Evolutionary conservation across 1,140 invertebrate species (phyloP).

Genomic region (Aphaenogaster ashmeadi): DNA sequence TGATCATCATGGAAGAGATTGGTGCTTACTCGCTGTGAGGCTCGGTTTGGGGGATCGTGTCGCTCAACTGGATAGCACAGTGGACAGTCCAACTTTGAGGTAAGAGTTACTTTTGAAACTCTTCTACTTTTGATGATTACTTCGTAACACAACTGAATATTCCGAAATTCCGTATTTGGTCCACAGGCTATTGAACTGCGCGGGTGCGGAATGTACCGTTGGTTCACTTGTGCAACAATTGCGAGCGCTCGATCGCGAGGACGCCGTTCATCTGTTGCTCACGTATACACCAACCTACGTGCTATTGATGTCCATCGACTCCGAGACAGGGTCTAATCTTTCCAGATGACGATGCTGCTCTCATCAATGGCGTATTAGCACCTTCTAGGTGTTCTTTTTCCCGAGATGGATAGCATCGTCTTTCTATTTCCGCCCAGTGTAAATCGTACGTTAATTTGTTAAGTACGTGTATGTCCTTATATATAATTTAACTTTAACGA

Average conservation of each 20-base stretch:
- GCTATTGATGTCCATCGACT: conserved; percentile 81
- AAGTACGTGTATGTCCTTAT: conserved; percentile 64
- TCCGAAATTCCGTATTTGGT: conserved; percentile 1
- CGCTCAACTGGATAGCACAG: conserved; percentile 84
- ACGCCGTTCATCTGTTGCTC: conserved; percentile 83
- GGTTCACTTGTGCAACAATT: conserved; percentile 82
- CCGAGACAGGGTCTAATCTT: conserved; percentile 86
- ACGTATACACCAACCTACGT: conserved; percentile 84
- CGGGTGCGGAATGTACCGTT: conserved; percentile 82
- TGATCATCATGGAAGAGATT: conserved; percentile 93
- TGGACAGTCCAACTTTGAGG: conserved; percentile 85
- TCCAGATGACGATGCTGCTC: conserved; percentile 85
- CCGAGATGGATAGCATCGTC: conserved; percentile 63
- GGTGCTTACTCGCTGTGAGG: conserved; percentile 93
- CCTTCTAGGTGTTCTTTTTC: conserved; percentile 72
- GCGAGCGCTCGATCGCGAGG: conserved; percentile 84
- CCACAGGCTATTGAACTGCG: conserved; percentile 81
- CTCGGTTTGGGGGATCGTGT: conserved; percentile 88
- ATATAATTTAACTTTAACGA: conserved; percentile 46
- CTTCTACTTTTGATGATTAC: background rate
- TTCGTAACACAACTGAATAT: background rate
- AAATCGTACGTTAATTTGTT: conserved; percentile 66
- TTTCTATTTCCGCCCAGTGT: conserved; percentile 74
- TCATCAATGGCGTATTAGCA: conserved; percentile 79
- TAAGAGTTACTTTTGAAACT: conserved; percentile 53